Percentiles rank a stretch among this genome's conserved stretches.
These are phyloP conservation scores for Lagopus leucura DNA, from an alignment of 2,113 vertebrate species.

Conservation along the genomic window DNA sequence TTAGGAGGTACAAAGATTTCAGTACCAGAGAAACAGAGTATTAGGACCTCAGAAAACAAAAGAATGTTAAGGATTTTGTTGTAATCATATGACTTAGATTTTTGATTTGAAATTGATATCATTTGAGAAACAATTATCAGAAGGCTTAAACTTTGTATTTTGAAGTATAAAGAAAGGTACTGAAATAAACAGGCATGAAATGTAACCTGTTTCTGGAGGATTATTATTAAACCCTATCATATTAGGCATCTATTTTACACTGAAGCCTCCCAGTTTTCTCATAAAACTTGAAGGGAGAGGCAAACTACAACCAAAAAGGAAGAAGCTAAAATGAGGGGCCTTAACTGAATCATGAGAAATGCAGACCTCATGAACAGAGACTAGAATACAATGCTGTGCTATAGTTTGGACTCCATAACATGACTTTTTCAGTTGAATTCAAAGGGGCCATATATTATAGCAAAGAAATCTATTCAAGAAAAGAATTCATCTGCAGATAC, in stretches of 20 bases:
- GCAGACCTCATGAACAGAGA: background rate
- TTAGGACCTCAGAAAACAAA: background rate
- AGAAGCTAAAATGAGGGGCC: background rate
- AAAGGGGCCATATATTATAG: background rate
- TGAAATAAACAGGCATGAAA: background rate
- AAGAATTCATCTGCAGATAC: background rate
- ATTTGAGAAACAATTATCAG: background rate
- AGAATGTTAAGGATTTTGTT: background rate
- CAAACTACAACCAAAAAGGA: background rate
- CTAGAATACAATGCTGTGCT: background rate
- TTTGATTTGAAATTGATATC: background rate
- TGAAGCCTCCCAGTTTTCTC: background rate
- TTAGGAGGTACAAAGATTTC: background rate
- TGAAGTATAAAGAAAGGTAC: background rate
- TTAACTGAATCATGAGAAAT: background rate
- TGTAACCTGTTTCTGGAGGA: background rate
- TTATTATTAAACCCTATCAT: background rate
- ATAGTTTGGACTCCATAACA: background rate
- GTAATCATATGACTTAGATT: background rate
- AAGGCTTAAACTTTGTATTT: background rate
- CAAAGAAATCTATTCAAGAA: background rate
- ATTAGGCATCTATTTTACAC: background rate
- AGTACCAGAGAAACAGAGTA: background rate
- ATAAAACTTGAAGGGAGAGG: background rate
- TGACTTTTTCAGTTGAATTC: background rate